Evolutionary conservation across 92 coral and sea anemone genomes (phyloP), one percentile per base, ranked within the genome.

Genomic region (Heliopora coerulea): DNA sequence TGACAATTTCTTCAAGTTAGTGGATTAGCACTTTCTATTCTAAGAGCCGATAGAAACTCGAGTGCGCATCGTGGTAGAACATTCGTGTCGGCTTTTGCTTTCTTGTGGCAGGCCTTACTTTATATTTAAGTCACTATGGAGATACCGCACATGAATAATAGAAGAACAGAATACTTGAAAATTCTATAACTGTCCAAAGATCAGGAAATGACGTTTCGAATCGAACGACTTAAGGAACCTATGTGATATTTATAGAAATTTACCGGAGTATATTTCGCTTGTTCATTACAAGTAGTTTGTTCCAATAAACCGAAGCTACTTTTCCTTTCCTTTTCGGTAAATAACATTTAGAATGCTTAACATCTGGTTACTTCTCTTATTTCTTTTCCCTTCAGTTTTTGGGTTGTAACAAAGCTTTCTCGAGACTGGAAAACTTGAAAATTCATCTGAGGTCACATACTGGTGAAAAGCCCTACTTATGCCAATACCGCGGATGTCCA

Each of bases 371-470:
- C n/a, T 15, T 13, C 27, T 20, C 24, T 8, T 21, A 21, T 25
- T 62, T 52, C 35, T 70, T 63, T 31, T 49, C 19, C 33, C 66
- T 78, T 10, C 82, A 95, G 99, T 92, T 85, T 67, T 90, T 92
- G 3, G 96, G 99, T 41, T 95, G 99, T 44, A 88, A 86, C 62
- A 95, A 95, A 70, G 99, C 99, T 20, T 95, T 95, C 62, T 95
- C 99, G 40, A 85, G 99, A 69, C 75, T 95, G 21, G 99, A 95
- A 63, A 95, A 95, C 56, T 80, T 95, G 50, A 95, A 95, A 69
- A 95, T 95, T 34, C 99, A 95, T 80, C 86, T 95, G 96, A 75
- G 99, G 20, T 95, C 99, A 7, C 99, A 95, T 59, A 95, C 99
- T 27, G 99, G 99, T 19, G 99, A 95, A 72, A 95, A 95, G 52